Conservation (phyloP, 1,140 invertebrate species). For the Melitaea cinxia region DNA sequence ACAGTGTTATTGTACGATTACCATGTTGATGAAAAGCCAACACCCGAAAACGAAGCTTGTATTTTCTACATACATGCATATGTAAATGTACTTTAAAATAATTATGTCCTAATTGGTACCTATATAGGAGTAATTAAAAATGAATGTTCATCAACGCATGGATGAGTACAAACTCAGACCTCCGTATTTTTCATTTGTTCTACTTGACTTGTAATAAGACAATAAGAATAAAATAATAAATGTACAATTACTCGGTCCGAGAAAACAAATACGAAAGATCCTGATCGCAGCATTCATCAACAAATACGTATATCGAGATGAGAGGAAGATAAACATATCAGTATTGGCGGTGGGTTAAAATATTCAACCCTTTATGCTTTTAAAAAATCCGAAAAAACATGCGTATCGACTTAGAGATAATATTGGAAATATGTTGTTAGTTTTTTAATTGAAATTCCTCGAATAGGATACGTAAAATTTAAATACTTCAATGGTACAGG, state of each 20-base stretch:
- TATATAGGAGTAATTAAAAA: constrained; percentile 13
- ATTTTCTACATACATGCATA: constrained; percentile 41
- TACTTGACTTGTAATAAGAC: constrained; percentile 27
- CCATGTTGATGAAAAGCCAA: constrained; percentile 79
- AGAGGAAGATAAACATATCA: constrained; percentile 74
- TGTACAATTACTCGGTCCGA: constrained; percentile 49
- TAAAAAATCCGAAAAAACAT: constrained; percentile 56
- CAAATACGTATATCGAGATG: constrained; percentile 77
- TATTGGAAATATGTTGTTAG: constrained; percentile 12
- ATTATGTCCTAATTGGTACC: constrained; percentile 22
- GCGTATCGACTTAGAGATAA: constrained; percentile 41
- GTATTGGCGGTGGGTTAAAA: constrained; percentile 45
- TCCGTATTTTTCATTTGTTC: background rate
- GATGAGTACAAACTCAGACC: background rate
- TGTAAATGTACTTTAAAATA: constrained; percentile 35
- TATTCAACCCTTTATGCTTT: constrained; percentile 36
- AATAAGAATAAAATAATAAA: constrained; percentile 59
- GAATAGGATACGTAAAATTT: no score
- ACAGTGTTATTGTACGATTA: constrained; percentile 79
- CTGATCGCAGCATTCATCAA: constrained; percentile 64
- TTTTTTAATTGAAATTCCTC: no score
- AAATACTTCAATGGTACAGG: no score
- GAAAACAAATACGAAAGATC: constrained; percentile 66
- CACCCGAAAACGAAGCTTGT: constrained; percentile 57
- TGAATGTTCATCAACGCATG: background rate